phyloP scores from a whole-genome alignment of 2,113 vertebrate genomes.

The Tamias sibiricus region DNA sequence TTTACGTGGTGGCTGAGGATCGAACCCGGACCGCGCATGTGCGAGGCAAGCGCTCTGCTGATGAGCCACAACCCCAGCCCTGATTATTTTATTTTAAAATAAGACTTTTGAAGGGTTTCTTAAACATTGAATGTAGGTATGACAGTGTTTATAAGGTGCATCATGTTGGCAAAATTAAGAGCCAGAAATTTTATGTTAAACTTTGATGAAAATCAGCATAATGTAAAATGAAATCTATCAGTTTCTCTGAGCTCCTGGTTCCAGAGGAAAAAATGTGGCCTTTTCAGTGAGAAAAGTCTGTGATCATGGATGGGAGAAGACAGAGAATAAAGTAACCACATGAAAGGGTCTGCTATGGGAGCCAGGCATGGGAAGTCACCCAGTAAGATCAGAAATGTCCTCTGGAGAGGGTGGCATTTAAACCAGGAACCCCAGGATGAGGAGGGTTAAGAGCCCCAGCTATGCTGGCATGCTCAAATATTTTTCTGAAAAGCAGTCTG shows the following conservation, averaged over 20 bases:
- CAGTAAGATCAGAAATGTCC: background rate
- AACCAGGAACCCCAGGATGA: background rate
- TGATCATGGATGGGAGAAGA: background rate
- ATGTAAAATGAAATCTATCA: background rate
- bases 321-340: background rate
- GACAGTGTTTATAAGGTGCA: constrained; percentile 13
- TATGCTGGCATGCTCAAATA: background rate
- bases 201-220: constrained; percentile 36
- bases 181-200: constrained; percentile 6
- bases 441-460: background rate
- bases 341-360: background rate
- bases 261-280: constrained; percentile 28
- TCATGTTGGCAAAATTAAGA: background rate
- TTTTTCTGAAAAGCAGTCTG: background rate
- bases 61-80: too few species aligned
- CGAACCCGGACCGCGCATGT: too few species aligned
- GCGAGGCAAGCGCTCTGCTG: too few species aligned
- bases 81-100: constrained; percentile 50
- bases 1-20: too few species aligned
- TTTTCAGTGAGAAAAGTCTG: background rate
- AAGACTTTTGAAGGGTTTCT: background rate
- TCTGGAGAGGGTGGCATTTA: background rate
- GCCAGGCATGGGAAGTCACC: background rate
- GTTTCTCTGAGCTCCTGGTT: constrained; percentile 19
- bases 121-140: background rate